Base-by-base conservation (phyloP, 92 coral and sea anemone species). In the Diadumene lineata region DNA sequence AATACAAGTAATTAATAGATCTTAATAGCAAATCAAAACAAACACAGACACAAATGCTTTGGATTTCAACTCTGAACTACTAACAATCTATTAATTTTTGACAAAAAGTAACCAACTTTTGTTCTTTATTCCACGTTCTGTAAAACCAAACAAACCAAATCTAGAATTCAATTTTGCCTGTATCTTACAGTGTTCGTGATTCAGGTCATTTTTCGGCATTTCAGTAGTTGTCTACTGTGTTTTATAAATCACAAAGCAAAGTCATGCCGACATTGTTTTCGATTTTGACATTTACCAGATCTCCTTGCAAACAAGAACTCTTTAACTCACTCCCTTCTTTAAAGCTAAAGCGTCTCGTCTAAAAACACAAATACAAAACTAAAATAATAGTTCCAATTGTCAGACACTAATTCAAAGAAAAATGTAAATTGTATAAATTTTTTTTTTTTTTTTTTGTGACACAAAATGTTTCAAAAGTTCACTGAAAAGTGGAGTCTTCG, bases 251-350 rank as follows among this genome's bases (percentile, higher is more conserved):
- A 32, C 44, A 33, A 61, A 6, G 7, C 57, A 72, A 46, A 72
- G 77, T 43, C 0, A 1, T n/a, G 77, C 77, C 77, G 77, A 57
- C 66, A 1, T 29, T 25, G 24, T 70, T 26, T 60, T 51, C 19
- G 48, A 21, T 18, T 44, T 23, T 72, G 66, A 72, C 77, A 72
- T 15, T 51, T 56, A n/a, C 66, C 77, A 72, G 77, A 34, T 56
- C 66, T 1, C 3, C 46, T 53, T 15, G 22, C 29, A n/a, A n/a
- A n/a, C n/a, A n/a, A n/a, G n/a, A n/a, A n/a, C n/a, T n/a, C n/a
- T n/a, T n/a, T n/a, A n/a, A n/a, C n/a, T n/a, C n/a, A n/a, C n/a
- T n/a, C n/a, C n/a, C n/a, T n/a, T n/a, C n/a, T n/a, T n/a, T n/a
- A n/a, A n/a, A n/a, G n/a, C n/a, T n/a, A n/a, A n/a, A n/a, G n/a